phyloP scores from a whole-genome alignment of 2,797 vertebrate genomes.

The Karalla daura region DNA sequence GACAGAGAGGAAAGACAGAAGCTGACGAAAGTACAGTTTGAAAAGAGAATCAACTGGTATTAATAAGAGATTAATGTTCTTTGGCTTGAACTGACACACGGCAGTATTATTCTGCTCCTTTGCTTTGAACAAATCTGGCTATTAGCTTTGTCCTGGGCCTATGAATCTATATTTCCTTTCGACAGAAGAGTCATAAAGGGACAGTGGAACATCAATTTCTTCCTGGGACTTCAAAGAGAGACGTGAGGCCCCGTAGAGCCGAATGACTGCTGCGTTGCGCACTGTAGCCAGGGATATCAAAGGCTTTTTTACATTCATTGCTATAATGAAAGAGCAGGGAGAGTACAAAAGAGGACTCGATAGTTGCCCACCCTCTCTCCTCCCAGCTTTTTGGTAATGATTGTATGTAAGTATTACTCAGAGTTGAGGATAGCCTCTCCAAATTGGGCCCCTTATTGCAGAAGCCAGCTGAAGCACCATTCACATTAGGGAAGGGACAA shows the following conservation, averaged over 20 bases:
- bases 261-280: slow-evolving; percentile 63
- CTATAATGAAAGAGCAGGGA: slow-evolving; percentile 77
- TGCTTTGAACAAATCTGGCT: slow-evolving; percentile 66
- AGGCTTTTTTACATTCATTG: slow-evolving; percentile 75
- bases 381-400: slow-evolving; percentile 73
- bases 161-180: slow-evolving; percentile 78
- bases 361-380: slow-evolving; percentile 70
- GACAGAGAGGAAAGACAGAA: slow-evolving; percentile 43
- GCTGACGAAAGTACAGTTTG: slow-evolving; percentile 59
- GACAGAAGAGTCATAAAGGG: slow-evolving; percentile 75
- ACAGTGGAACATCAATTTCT: slow-evolving; percentile 79
- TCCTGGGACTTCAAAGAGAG: slow-evolving; percentile 75
- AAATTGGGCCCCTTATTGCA: slow-evolving; percentile 68
- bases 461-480: slow-evolving; percentile 63
- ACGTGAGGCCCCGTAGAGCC: slow-evolving; percentile 59
- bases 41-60: slow-evolving; percentile 76
- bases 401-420: slow-evolving; percentile 74
- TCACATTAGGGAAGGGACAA: slow-evolving; percentile 74
- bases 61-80: slow-evolving; percentile 80
- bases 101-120: slow-evolving; percentile 68
- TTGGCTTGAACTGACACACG: slow-evolving; percentile 63
- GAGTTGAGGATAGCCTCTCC: slow-evolving; percentile 67
- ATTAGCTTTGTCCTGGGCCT: slow-evolving; percentile 73
- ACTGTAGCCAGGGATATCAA: slow-evolving; percentile 72
- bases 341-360: slow-evolving; percentile 74